Percentiles rank a stretch among this genome's conserved stretches.
Evolutionary conservation across 2,797 vertebrate species (phyloP).

Genomic region (Perodicticus potto): DNA sequence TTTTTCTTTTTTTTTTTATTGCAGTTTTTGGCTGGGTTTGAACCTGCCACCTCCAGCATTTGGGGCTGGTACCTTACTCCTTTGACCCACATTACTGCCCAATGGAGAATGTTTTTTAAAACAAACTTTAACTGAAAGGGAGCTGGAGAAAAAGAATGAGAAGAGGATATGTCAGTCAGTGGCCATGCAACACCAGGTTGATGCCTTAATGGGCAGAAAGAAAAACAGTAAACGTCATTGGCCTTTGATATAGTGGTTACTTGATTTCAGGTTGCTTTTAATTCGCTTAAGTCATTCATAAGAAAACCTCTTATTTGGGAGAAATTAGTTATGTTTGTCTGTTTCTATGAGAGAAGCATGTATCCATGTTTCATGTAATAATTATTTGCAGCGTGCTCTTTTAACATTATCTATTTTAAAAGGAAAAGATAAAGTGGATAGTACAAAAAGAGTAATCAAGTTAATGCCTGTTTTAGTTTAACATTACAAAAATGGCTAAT

Average conservation of each 20-base stretch:
- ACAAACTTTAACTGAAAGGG: not conserved
- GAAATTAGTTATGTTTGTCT: not conserved
- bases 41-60: no score
- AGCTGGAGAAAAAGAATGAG: not conserved
- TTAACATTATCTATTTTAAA: not conserved
- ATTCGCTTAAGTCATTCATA: not conserved
- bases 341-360: not conserved
- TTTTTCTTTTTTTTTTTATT: no score
- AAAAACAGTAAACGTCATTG: not conserved
- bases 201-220: not conserved
- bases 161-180: not conserved
- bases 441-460: not conserved
- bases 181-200: not conserved
- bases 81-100: no score
- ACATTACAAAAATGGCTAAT: not conserved
- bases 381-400: not conserved
- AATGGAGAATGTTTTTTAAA: not conserved
- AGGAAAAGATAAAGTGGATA: not conserved
- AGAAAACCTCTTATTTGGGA: not conserved
- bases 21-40: no score
- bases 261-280: conserved; percentile 21
- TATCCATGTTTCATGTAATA: not conserved
- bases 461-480: not conserved
- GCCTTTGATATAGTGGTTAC: not conserved
- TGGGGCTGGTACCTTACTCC: no score